A percentile compares a stretch with the other conserved stretches of the same genome.
phyloP scores from a whole-genome alignment of 1,140 invertebrate genomes.

The Nylanderia fulva region DNA sequence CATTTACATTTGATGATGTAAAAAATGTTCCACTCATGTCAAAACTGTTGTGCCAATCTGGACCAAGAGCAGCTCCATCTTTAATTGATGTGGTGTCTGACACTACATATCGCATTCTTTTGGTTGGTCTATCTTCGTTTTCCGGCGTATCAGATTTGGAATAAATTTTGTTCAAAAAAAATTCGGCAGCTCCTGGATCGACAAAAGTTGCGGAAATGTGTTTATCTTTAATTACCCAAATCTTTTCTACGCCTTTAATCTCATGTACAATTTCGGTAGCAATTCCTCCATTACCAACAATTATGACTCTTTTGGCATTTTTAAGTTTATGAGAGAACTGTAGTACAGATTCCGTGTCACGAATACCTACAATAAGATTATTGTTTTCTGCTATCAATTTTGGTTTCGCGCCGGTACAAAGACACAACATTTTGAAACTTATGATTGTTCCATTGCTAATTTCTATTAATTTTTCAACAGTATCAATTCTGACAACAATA shows the following conservation, averaged over 20 bases:
- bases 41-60: conserved; percentile 95
- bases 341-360: conserved; percentile 97
- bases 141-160: conserved; percentile 71
- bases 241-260: conserved; percentile 92
- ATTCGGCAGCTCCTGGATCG: conserved; percentile 97
- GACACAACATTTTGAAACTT: conserved; percentile 93
- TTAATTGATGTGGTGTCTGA: conserved; percentile 83
- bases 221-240: conserved; percentile 97
- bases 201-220: conserved; percentile 97
- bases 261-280: conserved; percentile 98
- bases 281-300: conserved; percentile 99
- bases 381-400: conserved; percentile 90
- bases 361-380: conserved; percentile 93
- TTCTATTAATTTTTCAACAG: conserved; percentile 85
- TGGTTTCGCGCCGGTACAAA: conserved; percentile 95
- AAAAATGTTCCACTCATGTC: conserved; percentile 87
- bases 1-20: conserved; percentile 82
- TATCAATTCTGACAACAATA: conserved; percentile 86
- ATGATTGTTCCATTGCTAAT: conserved; percentile 86
- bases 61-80: conserved; percentile 95
- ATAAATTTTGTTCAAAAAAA: conserved; percentile 90
- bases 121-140: conserved; percentile 81
- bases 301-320: conserved; percentile 90
- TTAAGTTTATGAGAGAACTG: conserved; percentile 91
- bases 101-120: conserved; percentile 90